Evolutionary conservation across 2,888 invertebrate species (phyloP).

Genomic region (Nymphalis c-album): DNA sequence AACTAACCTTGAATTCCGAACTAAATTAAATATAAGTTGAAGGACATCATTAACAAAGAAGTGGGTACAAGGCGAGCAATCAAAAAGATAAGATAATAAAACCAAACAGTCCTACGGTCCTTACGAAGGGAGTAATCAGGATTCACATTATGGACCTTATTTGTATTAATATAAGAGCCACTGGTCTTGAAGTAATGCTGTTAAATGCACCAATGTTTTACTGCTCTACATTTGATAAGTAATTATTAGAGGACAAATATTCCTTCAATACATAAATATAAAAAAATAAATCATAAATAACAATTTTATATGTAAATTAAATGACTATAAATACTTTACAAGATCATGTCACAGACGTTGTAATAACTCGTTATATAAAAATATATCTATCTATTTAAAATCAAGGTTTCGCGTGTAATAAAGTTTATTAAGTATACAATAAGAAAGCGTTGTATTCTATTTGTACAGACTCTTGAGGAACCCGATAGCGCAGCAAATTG

Average conservation of each 20-base stretch:
- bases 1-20: conserved; percentile 23
- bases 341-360: no score
- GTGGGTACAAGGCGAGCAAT: conserved; percentile 27
- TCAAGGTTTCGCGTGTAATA: no score
- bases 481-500: conserved; percentile 22
- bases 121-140: conserved; percentile 5
- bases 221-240: conserved; percentile 30
- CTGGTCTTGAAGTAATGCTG: neutral
- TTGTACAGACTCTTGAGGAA: conserved; percentile 15
- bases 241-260: conserved; percentile 20
- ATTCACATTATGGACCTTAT: conserved; percentile 8
- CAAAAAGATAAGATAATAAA: conserved; percentile 33
- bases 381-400: no score
- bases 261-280: conserved; percentile 12
- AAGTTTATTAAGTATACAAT: neutral
- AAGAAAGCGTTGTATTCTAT: neutral
- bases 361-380: no score
- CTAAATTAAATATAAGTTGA: conserved; percentile 30
- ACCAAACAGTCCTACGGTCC: conserved; percentile 23
- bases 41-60: conserved; percentile 32
- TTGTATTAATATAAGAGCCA: neutral
- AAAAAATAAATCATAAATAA: neutral
- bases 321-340: no score
- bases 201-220: conserved; percentile 7
- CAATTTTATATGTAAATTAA: no score